Conservation (phyloP, 2,113 vertebrate genomes). For the Limanda limanda region DNA sequence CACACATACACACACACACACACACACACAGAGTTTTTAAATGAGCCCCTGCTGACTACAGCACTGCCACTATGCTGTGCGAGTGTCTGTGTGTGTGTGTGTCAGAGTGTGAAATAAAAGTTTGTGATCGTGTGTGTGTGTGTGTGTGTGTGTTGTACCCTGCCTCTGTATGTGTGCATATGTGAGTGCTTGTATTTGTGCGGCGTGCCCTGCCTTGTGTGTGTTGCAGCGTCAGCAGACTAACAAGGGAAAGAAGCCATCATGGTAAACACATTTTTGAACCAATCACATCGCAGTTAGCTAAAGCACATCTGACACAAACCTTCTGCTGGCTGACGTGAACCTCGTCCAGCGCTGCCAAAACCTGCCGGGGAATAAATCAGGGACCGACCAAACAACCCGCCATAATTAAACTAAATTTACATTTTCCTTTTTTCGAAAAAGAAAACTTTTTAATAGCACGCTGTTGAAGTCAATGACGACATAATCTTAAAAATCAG, state of each 20-base stretch:
- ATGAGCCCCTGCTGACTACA: slow-evolving; percentile 65
- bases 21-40: slow-evolving; percentile 45
- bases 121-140: neutral
- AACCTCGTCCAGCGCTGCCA: neutral
- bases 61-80: slow-evolving; percentile 26
- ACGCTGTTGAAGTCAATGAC: neutral
- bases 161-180: neutral
- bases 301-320: slow-evolving; percentile 48
- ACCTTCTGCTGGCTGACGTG: slow-evolving; percentile 31
- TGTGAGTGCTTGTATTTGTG: neutral
- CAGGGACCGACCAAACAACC: neutral
- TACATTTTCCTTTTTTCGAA: neutral
- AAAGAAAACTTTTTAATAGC: neutral
- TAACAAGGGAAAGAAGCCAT: slow-evolving; percentile 44
- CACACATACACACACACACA: neutral
- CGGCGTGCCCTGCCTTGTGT: neutral
- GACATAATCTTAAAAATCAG: neutral
- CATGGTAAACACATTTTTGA: slow-evolving; percentile 61
- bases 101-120: slow-evolving; percentile 14
- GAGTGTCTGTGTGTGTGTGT: slow-evolving; percentile 12
- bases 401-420: neutral
- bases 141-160: neutral
- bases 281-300: slow-evolving; percentile 48
- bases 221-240: slow-evolving; percentile 60
- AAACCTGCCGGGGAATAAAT: slow-evolving; percentile 13